These are phyloP conservation scores for Melangyna quadrimaculata DNA, from an alignment of 2,888 invertebrate species.

Conservation along the genomic window DNA sequence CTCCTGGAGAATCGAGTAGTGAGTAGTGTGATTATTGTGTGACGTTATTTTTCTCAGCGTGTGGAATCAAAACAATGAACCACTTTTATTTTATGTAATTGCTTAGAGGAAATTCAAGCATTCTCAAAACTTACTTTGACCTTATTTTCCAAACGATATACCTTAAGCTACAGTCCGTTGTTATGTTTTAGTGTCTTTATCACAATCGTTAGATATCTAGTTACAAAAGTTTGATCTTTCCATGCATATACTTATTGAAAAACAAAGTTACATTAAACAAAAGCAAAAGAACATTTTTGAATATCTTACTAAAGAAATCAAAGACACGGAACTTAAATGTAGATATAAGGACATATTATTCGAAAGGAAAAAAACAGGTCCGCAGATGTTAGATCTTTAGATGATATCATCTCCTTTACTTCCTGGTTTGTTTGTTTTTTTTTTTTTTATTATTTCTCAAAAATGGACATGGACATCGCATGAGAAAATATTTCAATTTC, in stretches of 20 bases:
- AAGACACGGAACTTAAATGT: not conserved
- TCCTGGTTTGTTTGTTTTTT: constrained; percentile 29
- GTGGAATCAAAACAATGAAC: too few species aligned
- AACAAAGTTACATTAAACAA: not conserved
- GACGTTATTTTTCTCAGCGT: too few species aligned
- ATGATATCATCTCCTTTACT: constrained; percentile 28
- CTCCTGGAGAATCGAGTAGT: too few species aligned
- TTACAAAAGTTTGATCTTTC: not conserved
- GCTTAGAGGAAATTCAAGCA: too few species aligned
- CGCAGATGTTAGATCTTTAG: constrained; percentile 40
- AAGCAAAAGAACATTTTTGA: not conserved
- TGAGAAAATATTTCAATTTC: constrained; percentile 59
- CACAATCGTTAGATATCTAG: not conserved
- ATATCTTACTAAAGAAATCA: not conserved
- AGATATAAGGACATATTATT: too few species aligned
- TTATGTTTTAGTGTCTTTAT: not conserved
- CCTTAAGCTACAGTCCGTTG: too few species aligned
- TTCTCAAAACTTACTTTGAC: too few species aligned
- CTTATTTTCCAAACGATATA: too few species aligned
- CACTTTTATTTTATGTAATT: too few species aligned
- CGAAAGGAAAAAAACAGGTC: constrained; percentile 37
- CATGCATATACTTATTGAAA: not conserved
- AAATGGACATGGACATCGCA: constrained; percentile 64
- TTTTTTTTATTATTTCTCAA: not conserved
- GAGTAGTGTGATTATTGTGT: too few species aligned